Base-by-base conservation (phyloP, 2,113 vertebrate species). In the Colinus virginianus region DNA sequence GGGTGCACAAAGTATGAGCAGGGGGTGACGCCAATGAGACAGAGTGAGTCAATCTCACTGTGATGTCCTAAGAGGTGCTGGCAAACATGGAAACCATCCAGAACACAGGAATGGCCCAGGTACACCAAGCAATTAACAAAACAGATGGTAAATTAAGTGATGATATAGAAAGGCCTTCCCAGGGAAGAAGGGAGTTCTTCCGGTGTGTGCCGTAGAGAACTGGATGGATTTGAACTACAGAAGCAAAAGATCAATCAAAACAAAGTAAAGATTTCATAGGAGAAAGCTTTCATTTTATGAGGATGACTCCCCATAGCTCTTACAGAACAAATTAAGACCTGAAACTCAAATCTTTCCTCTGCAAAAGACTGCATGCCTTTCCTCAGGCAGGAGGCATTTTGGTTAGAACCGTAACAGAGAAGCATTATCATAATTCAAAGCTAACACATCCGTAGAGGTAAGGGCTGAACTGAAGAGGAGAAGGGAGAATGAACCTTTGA, bases 101-200 rank as follows among this genome's bases (percentile, higher is more conserved):
- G 66, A 19, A 67, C 32, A 9, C 49, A 45, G 48, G 14, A 25
- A 20, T 7, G 11, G 7, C 45, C 58, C 45, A 19, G 28, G 8
- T 22, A 15, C 2, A 48, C 18, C 40, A 9, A 2, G 22, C 16
- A 13, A 28, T 64, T 58, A 38, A 58, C 28, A 30, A 25, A 70
- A 40, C 13, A 30, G 32, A 22, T 2, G 12, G 8, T 7, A n/a
- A 45, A 26, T 36, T 7, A 40, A 40, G 30, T 0, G 0, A 12
- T 1, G 1, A 22, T 30, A 40, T 4, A 22, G 40, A 40, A 40
- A 40, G 40, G 40, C 25, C 9, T 53, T 11, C 15, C 2, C 12
- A 3, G 7, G 12, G 19, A 62, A 38, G 18, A 5, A 6, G 23
- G 10, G 3, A n/a, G 4, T 43, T 43, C 16, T 48, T 75, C 36